phyloP scores from a whole-genome alignment of 2,797 vertebrate genomes.

The Enteromius afrohamiltoni region DNA sequence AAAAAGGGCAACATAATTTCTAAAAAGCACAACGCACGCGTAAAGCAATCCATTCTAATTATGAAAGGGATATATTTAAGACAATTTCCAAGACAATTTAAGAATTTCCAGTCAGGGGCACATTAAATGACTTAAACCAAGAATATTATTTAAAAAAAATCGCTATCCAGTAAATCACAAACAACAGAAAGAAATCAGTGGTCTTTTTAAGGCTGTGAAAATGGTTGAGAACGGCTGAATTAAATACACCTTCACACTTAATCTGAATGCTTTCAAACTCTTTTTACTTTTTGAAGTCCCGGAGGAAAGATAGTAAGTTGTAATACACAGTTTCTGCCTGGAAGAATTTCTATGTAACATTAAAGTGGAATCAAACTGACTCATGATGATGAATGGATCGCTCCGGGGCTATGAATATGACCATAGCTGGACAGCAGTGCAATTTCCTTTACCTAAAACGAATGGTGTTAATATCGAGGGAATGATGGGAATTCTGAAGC shows the following conservation, averaged over 20 bases:
- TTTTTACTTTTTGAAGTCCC: background rate
- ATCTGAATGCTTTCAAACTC: background rate
- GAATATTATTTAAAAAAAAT: background rate
- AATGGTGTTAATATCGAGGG: conserved; percentile 50
- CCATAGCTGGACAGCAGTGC: conserved; percentile 52
- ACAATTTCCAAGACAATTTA: no score
- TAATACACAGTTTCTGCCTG: background rate
- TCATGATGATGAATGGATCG: conserved; percentile 6
- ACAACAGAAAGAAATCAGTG: background rate
- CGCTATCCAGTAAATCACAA: background rate
- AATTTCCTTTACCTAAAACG: conserved; percentile 39
- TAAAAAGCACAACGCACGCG: background rate
- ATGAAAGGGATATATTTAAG: background rate
- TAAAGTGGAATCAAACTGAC: background rate
- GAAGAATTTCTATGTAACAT: background rate
- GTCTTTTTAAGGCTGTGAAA: background rate
- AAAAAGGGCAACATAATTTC: background rate
- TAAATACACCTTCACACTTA: background rate
- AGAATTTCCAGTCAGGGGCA: background rate
- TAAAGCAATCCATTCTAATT: background rate
- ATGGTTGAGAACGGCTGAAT: background rate
- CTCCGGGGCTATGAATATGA: conserved; percentile 35
- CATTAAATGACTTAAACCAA: background rate
- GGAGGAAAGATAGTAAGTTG: background rate
- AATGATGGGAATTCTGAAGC: conserved; percentile 56